Conservation (phyloP, 2,113 vertebrate species). For the Nesogale talazaci region DNA sequence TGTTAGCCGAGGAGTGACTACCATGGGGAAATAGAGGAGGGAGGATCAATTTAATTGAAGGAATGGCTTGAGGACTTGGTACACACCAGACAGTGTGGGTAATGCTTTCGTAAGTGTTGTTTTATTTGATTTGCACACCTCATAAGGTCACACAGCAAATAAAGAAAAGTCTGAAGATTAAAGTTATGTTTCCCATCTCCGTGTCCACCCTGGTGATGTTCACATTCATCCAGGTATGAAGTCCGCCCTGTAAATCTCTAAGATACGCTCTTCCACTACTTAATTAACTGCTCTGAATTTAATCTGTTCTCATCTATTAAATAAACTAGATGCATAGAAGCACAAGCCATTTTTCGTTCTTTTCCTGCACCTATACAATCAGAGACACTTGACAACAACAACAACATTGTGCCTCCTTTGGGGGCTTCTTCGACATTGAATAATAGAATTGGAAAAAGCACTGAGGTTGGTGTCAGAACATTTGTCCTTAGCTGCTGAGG, state of each 20-base stretch:
- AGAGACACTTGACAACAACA: too few species aligned
- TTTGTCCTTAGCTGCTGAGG: conserved; percentile 15
- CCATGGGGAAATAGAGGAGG: background rate
- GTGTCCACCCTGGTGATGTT: background rate
- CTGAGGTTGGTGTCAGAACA: conserved; percentile 1
- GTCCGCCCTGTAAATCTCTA: background rate
- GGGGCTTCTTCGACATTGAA: conserved; percentile 4
- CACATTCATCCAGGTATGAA: background rate
- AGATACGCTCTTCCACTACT: background rate
- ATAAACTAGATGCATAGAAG: background rate
- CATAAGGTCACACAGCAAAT: background rate
- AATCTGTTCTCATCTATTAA: conserved; percentile 23
- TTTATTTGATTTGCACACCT: background rate
- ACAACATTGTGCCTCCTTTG: background rate
- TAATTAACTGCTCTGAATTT: background rate
- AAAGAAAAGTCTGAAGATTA: background rate
- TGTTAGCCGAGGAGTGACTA: background rate
- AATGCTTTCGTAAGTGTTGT: background rate
- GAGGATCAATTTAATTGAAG: background rate
- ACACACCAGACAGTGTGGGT: background rate
- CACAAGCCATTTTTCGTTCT: background rate
- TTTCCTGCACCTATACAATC: background rate
- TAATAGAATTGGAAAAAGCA: conserved; percentile 33
- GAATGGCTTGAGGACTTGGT: background rate
- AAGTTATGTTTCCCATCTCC: background rate